Evolutionary conservation across 1,140 invertebrate genomes (phyloP), one percentile per base, ranked within the genome.

Genomic region (Daktulosphaira vitifoliae): DNA sequence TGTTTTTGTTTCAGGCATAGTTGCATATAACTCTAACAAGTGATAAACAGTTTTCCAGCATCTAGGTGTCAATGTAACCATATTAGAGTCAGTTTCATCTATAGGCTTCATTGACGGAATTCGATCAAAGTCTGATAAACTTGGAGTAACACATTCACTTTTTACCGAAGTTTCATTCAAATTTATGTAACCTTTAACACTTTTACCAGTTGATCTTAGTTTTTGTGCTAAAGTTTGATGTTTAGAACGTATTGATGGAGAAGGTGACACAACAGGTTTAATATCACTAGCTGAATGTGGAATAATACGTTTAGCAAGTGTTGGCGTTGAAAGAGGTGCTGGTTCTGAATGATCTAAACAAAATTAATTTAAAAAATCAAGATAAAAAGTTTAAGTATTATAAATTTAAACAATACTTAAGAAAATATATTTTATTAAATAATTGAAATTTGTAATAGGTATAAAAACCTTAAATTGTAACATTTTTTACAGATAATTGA

Each of bases 11-110:
- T 96, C 92, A 0, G 93, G 92, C 82, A 92, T 89, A 16, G 89
- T 92, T 2, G 92, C 90, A 73, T 98, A 96, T 20, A 96, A 76
- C 71, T 96, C 91, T 37, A 98, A 76, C 16, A 97, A 78, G 74
- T 92, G 86, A 73, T 93, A 96, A 68, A 98, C 86, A 6, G 90
- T 96, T 73, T 89, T 87, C 93, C 93, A 98, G 72, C 93, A 98
- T 68, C 86, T 83, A 13, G 90, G 89, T 1, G 84, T 87, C 65
- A 75, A 46, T 46, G 42, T 46, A 1, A 62, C 25, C 42, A 46
- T 62, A 62, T 48, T 46, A 2, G 56, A 62, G 29, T 62, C 25
- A 13, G 46, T 39, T 29, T 62, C 56, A 18, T 62, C 56, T 54
- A 44, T 37, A 11, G 15, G 56, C 39, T 73, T 62, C 56, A 62